A percentile compares a stretch with the other conserved stretches of the same genome.
phyloP scores from a whole-genome alignment of 92 coral and sea anemone species.

The Porites divaricata region DNA sequence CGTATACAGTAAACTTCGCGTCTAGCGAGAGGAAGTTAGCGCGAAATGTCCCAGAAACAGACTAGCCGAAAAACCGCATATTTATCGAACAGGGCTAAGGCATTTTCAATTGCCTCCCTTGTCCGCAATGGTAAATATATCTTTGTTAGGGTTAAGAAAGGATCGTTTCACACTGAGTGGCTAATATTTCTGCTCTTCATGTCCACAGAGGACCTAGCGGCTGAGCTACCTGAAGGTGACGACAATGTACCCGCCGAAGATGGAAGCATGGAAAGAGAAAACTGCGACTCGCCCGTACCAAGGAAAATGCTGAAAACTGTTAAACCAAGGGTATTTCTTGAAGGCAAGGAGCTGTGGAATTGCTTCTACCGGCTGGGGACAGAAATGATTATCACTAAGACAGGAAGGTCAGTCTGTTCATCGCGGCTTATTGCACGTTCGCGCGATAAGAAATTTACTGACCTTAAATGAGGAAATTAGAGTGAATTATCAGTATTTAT shows the following conservation, averaged over 20 bases:
- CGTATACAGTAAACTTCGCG: constrained; percentile 6
- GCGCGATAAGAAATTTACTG: constrained; percentile 33
- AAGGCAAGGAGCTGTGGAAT: constrained; percentile 89
- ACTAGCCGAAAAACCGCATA: constrained; percentile 49
- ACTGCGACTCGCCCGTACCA: constrained; percentile 27
- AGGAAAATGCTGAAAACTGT: constrained; percentile 26
- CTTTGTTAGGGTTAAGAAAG: background rate
- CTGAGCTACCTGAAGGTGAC: constrained; percentile 11
- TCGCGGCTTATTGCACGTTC: constrained; percentile 33
- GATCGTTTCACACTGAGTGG: background rate
- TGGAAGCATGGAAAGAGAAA: background rate
- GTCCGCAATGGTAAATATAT: constrained; percentile 75
- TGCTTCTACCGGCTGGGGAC: constrained; percentile 92
- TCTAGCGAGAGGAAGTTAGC: constrained; percentile 14
- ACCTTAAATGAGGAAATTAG: constrained; percentile 29
- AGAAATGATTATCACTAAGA: constrained; percentile 90
- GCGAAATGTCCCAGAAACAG: constrained; percentile 12
- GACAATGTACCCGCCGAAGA: background rate
- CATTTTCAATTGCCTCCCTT: constrained; percentile 89
- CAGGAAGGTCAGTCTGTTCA: constrained; percentile 81
- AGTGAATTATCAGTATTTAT: constrained; percentile 26
- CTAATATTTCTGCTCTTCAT: constrained; percentile 12
- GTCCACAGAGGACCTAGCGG: constrained; percentile 17
- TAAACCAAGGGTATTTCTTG: constrained; percentile 67
- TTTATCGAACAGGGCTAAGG: constrained; percentile 74